These are phyloP conservation scores for Verasper variegatus DNA, from an alignment of 2,113 vertebrate species.

Conservation along the genomic window DNA sequence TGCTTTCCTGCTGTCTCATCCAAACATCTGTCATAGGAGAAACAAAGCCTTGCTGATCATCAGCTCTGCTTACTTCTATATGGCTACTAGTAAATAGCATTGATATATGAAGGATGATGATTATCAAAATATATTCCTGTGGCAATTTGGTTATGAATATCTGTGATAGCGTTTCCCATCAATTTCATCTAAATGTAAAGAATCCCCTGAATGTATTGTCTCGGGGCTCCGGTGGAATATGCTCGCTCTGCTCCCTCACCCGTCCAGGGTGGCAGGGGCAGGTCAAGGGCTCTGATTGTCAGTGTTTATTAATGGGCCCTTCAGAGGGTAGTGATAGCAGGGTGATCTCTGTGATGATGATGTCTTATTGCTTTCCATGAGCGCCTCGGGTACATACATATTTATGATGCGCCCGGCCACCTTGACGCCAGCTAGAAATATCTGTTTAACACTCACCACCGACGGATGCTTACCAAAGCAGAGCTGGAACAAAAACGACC, in stretches of 20 bases:
- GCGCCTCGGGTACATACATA: slow-evolving; percentile 78
- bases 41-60: slow-evolving; percentile 1
- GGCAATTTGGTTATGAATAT: slow-evolving; percentile 6
- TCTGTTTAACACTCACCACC: slow-evolving; percentile 70
- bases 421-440: slow-evolving; percentile 68
- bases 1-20: neutral
- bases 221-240: slow-evolving; percentile 2
- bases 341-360: slow-evolving; percentile 80
- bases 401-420: slow-evolving; percentile 77
- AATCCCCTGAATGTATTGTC: slow-evolving; percentile 13
- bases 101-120: neutral
- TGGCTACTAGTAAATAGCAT: neutral
- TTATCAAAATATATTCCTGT: slow-evolving; percentile 21
- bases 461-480: slow-evolving; percentile 46
- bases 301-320: slow-evolving; percentile 80
- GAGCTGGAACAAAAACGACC: slow-evolving; percentile 42
- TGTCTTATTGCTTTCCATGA: slow-evolving; percentile 80
- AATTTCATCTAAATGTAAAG: neutral
- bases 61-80: neutral
- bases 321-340: slow-evolving; percentile 70
- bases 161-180: neutral
- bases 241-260: slow-evolving; percentile 34
- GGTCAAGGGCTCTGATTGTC: slow-evolving; percentile 79
- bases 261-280: slow-evolving; percentile 63
- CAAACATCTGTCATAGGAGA: neutral